Conservation (phyloP, 2,888 invertebrate genomes). For the Lissonota sp. region DNA sequence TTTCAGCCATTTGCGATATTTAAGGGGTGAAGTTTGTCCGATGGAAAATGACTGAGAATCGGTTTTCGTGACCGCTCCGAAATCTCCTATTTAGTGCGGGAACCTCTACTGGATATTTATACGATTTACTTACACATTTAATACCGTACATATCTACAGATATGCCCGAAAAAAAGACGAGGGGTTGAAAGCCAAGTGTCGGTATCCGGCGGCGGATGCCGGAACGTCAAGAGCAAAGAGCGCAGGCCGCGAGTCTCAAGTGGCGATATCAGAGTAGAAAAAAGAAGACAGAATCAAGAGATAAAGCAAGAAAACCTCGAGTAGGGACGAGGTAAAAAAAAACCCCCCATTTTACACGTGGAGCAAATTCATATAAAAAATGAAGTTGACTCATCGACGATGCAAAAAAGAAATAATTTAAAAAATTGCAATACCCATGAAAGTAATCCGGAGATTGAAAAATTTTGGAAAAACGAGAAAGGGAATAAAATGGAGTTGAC, state of each 20-base stretch:
- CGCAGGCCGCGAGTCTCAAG: conserved; percentile 18
- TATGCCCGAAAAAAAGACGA: conserved; percentile 18
- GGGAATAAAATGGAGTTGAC: not conserved
- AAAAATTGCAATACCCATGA: not conserved
- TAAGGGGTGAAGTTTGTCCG: too few species aligned
- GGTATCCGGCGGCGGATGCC: conserved; percentile 64
- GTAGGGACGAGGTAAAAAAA: not conserved
- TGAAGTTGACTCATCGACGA: not conserved
- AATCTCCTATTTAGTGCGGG: too few species aligned
- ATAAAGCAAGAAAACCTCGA: conserved; percentile 15
- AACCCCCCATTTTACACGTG: not conserved
- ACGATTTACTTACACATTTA: too few species aligned
- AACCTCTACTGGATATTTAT: too few species aligned
- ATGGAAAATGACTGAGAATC: too few species aligned
- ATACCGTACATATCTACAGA: too few species aligned
- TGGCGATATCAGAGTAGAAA: conserved; percentile 22
- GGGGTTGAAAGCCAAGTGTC: conserved; percentile 41
- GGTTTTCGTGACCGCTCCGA: too few species aligned
- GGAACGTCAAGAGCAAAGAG: conserved; percentile 44
- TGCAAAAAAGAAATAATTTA: not conserved
- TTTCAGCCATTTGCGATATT: not conserved
- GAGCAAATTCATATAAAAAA: not conserved
- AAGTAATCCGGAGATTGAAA: too few species aligned
- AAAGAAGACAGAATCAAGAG: conserved; percentile 9
- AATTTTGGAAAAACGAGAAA: too few species aligned